A percentile compares a stretch with the other conserved stretches of the same genome.
phyloP scores from a whole-genome alignment of 1,140 invertebrate genomes.

The Lordiphosa stackelbergi region DNA sequence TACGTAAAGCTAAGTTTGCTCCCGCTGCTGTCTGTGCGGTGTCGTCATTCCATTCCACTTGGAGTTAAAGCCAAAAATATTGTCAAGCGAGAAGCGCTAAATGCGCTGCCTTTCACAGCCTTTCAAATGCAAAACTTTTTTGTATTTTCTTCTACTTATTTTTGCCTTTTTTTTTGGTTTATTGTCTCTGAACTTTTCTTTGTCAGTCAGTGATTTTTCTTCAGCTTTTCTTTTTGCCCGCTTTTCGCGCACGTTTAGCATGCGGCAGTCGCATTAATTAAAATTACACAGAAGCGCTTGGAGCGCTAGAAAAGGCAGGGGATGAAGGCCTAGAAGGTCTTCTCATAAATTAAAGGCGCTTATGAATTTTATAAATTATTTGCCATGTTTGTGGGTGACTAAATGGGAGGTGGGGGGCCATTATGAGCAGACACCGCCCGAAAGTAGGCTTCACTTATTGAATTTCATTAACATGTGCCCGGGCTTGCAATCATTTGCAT shows the following conservation, averaged over 20 bases:
- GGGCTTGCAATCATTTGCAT: conserved; percentile 64
- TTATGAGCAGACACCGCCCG: conserved; percentile 32
- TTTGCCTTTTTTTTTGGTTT: conserved; percentile 3
- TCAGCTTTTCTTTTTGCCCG: conserved; percentile 26
- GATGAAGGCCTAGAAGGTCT: conserved; percentile 14
- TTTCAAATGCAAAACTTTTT: conserved; percentile 33
- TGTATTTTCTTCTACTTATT: not conserved
- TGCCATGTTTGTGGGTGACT: conserved; percentile 36
- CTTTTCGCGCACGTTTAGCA: conserved; percentile 39
- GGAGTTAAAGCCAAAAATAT: not conserved
- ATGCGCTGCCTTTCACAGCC: conserved; percentile 14
- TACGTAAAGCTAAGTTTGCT: conserved; percentile 1
- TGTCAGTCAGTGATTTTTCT: conserved; percentile 16
- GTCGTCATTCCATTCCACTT: too few species aligned
- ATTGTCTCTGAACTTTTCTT: conserved; percentile 35
- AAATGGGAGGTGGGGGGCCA: conserved; percentile 2
- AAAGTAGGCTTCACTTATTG: conserved; percentile 59
- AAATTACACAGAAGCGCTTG: conserved; percentile 59
- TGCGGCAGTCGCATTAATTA: conserved; percentile 68
- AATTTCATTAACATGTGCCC: conserved; percentile 59
- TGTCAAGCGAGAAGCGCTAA: conserved; percentile 16
- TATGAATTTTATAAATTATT: conserved; percentile 75
- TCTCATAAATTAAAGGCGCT: conserved; percentile 70
- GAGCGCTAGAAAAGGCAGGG: conserved; percentile 7
- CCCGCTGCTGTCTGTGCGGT: too few species aligned